Evolutionary conservation across 92 coral and sea anemone species (phyloP).

Genomic region (Phenganax subtilis): DNA sequence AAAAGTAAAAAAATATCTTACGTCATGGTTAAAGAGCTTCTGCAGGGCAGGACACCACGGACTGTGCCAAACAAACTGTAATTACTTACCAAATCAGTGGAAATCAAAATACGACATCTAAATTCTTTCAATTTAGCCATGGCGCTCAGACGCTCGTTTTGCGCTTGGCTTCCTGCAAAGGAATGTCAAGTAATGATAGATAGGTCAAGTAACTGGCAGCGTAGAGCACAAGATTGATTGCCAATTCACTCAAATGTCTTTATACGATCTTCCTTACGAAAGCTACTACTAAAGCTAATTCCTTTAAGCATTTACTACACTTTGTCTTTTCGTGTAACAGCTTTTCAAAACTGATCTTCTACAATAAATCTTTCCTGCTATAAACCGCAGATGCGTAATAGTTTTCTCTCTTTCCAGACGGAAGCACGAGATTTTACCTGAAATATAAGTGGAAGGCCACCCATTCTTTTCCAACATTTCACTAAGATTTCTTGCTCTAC

Average conservation of each 20-base stretch:
- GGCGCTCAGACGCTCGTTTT: constrained; percentile 77
- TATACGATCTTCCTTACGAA: too few relatives aligned
- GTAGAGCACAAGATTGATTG: too few relatives aligned
- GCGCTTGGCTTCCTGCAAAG: constrained; percentile 79
- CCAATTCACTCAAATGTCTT: too few relatives aligned
- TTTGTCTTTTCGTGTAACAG: too few relatives aligned
- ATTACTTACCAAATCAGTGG: constrained; percentile 81
- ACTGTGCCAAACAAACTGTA: too few relatives aligned
- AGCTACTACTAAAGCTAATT: too few relatives aligned
- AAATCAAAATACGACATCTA: constrained; percentile 82
- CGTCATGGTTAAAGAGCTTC: not conserved
- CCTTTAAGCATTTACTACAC: too few relatives aligned
- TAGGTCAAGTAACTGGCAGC: not conserved
- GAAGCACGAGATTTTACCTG: constrained; percentile 52
- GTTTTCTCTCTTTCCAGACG: not conserved
- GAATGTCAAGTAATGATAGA: not conserved
- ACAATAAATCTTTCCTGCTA: too few relatives aligned
- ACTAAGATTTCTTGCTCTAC: constrained; percentile 84
- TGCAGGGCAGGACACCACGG: not conserved
- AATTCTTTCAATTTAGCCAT: constrained; percentile 84
- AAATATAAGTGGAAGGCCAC: constrained; percentile 96
- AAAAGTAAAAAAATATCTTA: too few relatives aligned
- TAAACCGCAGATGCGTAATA: too few relatives aligned
- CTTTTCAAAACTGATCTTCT: too few relatives aligned
- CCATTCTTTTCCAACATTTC: constrained; percentile 81